Base-by-base conservation (phyloP, 1,140 invertebrate genomes). In the Ganaspis sp. region DNA sequence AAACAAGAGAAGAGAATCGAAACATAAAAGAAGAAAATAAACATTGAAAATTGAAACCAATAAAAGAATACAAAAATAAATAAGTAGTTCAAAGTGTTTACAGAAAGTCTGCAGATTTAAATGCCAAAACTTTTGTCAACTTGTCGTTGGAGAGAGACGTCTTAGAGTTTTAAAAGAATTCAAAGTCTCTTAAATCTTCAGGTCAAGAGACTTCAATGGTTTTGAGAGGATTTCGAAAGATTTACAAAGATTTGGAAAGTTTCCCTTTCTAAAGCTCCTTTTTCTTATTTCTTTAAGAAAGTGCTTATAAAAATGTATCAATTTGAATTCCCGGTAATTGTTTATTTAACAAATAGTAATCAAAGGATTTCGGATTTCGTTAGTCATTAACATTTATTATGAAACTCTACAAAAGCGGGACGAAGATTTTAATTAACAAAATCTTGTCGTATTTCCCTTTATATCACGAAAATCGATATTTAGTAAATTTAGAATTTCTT, bases 391-490 rank as follows among this genome's bases (percentile, higher is more conserved):
- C 17, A 49, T 49, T 49, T 5, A 49, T 49, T 49, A 49, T 17
- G 15, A 17, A 49, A 17, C 17, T 49, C n/a, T 5, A 49, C 8
- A 8, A 49, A 4, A 49, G 1, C 17, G 17, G 42, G 38, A 40
- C 15, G 38, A 45, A 49, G 17, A 49, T 49, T 49, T 17, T 49
- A 49, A 49, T 49, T n/a, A 17, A 1, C 15, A n/a, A 49, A 49
- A 64, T 64, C 58, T 15, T 11, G 12, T 23, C 29, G 26, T 26
- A 64, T 23, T 64, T 64, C 29, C 15, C 58, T 29, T 8, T 49
- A n/a, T n/a, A 49, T 49, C 26, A 34, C 11, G 58, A 64, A n/a
- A 64, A 34, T 34, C 58, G 58, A 64, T 64, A 64, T 64, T 64
- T 26, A 64, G 58, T 64, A 64, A 29, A 64, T 64, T 64, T 26